Conservation (phyloP, 2,888 invertebrate genomes). For the Ormyrus nitidulus region DNA sequence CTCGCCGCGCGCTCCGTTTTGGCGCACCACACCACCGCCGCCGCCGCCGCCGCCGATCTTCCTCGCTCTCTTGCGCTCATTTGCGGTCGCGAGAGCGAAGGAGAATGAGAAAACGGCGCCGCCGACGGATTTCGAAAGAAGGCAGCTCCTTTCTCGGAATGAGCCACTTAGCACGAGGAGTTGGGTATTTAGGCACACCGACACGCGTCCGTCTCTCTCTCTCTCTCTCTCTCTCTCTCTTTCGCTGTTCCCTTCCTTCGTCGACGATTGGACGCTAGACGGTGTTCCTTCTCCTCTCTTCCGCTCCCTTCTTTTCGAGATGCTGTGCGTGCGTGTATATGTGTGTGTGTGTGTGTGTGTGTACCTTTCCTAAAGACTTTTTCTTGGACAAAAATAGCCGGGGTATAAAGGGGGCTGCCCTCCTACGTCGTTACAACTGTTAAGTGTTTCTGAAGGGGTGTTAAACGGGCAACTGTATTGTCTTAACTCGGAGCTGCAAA, state of each 20-base stretch:
- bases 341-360: neutral
- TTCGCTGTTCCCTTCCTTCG: slow-evolving; percentile 6
- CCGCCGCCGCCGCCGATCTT: neutral
- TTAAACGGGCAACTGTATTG: neutral
- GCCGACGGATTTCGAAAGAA: slow-evolving; percentile 63
- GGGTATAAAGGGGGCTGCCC: slow-evolving; percentile 21
- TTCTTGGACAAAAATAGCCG: slow-evolving; percentile 36
- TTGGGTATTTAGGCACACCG: slow-evolving; percentile 55
- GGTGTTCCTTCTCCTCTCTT: neutral
- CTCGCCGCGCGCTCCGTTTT: slow-evolving; percentile 4
- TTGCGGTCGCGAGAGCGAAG: no score
- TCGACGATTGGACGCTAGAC: neutral
- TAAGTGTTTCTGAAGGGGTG: slow-evolving; percentile 38
- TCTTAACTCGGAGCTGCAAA: no score
- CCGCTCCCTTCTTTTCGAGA: no score
- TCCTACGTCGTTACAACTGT: slow-evolving; percentile 2
- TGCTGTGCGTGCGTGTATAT: no score
- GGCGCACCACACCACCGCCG: slow-evolving; percentile 17
- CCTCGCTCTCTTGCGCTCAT: no score
- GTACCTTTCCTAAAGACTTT: neutral
- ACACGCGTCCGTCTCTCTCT: slow-evolving; percentile 46
- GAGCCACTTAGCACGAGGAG: slow-evolving; percentile 56
- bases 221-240: slow-evolving; percentile 21
- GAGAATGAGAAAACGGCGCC: no score
- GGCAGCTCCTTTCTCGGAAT: slow-evolving; percentile 62